A percentile compares a stretch with the other conserved stretches of the same genome.
Evolutionary conservation across 2,113 vertebrate species (phyloP).

Genomic region (Myiopsitta monachus): DNA sequence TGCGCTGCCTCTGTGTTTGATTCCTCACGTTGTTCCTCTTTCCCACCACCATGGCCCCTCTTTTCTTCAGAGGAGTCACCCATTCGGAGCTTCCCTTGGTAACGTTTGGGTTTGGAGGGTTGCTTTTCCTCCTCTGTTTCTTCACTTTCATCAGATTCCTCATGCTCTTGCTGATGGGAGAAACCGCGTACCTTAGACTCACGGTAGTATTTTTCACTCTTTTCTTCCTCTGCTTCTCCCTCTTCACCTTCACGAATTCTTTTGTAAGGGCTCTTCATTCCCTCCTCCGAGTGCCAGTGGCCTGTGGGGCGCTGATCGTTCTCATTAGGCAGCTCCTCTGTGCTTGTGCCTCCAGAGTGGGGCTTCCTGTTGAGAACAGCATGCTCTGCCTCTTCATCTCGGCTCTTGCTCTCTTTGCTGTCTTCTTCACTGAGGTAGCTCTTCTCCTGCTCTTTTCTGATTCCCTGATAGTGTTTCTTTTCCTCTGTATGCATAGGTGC

Average conservation of each 20-base stretch:
- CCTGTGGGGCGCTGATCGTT: not conserved
- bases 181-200: not conserved
- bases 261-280: constrained; percentile 50
- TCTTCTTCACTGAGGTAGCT: constrained; percentile 22
- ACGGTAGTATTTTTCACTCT: constrained; percentile 14
- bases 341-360: not conserved
- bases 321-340: not conserved
- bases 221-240: constrained; percentile 26
- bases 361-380: constrained; percentile 40
- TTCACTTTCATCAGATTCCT: constrained; percentile 65
- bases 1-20: not conserved
- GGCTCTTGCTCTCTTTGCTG: constrained; percentile 24
- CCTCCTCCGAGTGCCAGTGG: constrained; percentile 25
- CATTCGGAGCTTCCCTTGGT: constrained; percentile 4
- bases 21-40: not conserved
- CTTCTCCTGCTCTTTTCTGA: constrained; percentile 12
- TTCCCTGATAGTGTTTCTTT: constrained; percentile 15
- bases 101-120: constrained; percentile 3
- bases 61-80: constrained; percentile 54
- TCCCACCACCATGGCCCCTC: not conserved
- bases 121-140: constrained; percentile 61
- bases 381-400: not conserved
- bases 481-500: not conserved
- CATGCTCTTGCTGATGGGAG: constrained; percentile 21
- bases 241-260: constrained; percentile 21